These are phyloP conservation scores for Ascidia mentula DNA, from an alignment of 23 tunicate species.

Conservation along the genomic window DNA sequence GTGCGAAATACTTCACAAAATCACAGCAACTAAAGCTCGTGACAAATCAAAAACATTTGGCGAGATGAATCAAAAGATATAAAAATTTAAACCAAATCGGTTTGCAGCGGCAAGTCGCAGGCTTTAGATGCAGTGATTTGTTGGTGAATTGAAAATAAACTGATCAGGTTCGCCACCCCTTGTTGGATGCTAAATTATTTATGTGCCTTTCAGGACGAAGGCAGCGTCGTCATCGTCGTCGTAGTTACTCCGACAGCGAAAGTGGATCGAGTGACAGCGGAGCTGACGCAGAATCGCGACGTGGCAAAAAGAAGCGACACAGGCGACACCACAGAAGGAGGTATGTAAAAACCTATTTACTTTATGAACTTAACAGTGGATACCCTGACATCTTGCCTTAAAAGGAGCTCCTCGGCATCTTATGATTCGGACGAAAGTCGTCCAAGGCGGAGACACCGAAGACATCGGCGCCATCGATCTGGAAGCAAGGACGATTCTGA, in stretches of 20 bases:
- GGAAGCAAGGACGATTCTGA: conserved; percentile 4
- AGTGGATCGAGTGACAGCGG: conserved; percentile 45
- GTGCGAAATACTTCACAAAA: background rate
- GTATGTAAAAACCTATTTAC: background rate
- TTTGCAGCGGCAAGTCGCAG: conserved; percentile 31
- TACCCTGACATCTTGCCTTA: background rate
- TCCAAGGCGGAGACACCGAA: background rate
- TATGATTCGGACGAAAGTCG: conserved; percentile 6
- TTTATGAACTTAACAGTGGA: background rate
- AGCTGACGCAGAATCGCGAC: conserved; percentile 53
- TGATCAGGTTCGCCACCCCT: background rate
- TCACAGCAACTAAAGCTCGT: conserved; percentile 42
- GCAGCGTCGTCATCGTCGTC: conserved; percentile 63
- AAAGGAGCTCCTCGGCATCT: background rate
- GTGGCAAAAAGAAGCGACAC: conserved; percentile 45
- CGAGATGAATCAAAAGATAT: background rate
- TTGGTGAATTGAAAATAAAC: background rate
- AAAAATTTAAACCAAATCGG: background rate
- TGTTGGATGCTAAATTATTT: background rate
- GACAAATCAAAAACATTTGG: background rate
- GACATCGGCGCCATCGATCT: background rate
- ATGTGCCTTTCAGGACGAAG: background rate
- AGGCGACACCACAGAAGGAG: conserved; percentile 14
- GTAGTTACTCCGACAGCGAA: conserved; percentile 27
- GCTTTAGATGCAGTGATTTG: conserved; percentile 49